Percentiles rank a stretch among this genome's conserved stretches.
Evolutionary conservation across 1,140 invertebrate genomes (phyloP).

Genomic region (Nylanderia fulva): DNA sequence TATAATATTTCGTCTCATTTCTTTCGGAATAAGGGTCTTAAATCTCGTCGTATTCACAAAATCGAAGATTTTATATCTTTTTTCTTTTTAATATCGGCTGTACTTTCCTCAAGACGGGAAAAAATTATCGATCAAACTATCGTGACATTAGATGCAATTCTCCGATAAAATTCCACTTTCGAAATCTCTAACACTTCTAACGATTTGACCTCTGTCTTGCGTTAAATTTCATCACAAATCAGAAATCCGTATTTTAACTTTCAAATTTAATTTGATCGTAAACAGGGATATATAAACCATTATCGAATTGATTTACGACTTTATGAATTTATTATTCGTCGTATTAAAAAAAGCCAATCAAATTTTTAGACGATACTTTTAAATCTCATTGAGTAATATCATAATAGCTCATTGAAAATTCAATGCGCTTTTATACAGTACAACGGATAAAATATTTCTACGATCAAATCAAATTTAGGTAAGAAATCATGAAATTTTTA

Average conservation of each 20-base stretch:
- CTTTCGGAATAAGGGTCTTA: constrained; percentile 61
- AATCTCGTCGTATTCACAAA: constrained; percentile 35
- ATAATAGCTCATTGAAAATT: neutral
- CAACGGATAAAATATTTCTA: neutral
- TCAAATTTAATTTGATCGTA: constrained; percentile 11
- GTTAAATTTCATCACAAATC: constrained; percentile 12
- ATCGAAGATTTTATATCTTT: neutral
- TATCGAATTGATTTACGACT: constrained; percentile 14
- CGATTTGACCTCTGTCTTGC: too few species aligned
- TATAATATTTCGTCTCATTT: constrained; percentile 67
- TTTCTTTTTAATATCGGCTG: neutral
- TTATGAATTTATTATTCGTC: neutral
- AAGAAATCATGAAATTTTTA: neutral
- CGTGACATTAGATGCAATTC: neutral
- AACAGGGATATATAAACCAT: neutral
- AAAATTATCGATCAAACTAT: neutral
- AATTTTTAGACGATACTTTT: neutral
- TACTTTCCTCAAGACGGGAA: constrained; percentile 39
- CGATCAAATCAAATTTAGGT: neutral
- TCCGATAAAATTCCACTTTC: constrained; percentile 20
- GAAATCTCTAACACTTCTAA: constrained; percentile 34
- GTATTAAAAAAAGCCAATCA: neutral
- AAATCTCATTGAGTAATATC: neutral
- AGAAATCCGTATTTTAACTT: constrained; percentile 4
- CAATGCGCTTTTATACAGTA: neutral